A percentile compares a stretch with the other conserved stretches of the same genome.
Evolutionary conservation across 2,113 vertebrate species (phyloP).

Genomic region (Mormoops blainvillei): DNA sequence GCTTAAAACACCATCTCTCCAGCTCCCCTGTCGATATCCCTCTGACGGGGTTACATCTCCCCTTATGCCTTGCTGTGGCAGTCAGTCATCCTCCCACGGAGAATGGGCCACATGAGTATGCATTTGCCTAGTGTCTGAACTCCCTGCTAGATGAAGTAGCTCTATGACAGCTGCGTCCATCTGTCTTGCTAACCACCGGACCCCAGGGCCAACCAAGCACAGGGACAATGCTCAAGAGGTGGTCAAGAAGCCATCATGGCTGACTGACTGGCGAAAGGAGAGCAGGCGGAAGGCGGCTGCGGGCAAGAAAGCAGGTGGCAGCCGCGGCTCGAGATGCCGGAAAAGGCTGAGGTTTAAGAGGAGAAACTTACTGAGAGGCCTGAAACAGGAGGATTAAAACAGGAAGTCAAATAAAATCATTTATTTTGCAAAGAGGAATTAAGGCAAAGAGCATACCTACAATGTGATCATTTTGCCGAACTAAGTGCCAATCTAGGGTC

Average conservation of each 20-base stretch:
- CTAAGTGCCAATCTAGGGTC: neutral
- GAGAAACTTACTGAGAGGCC: neutral
- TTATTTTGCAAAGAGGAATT: conserved; percentile 20
- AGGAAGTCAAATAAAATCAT: neutral
- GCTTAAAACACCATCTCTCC: neutral
- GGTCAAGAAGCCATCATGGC: neutral
- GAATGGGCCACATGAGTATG: neutral
- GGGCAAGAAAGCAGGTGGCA: neutral
- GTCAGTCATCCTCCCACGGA: neutral
- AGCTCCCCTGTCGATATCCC: neutral
- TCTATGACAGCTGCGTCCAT: neutral
- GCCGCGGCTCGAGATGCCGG: neutral
- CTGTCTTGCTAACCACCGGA: neutral
- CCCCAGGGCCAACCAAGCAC: too few species aligned
- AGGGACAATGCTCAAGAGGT: neutral
- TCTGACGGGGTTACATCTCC: neutral
- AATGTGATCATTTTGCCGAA: conserved; percentile 26
- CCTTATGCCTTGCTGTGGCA: accelerated
- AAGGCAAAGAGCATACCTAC: neutral
- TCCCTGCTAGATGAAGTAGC: neutral
- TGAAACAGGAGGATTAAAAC: neutral
- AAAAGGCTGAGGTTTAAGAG: neutral
- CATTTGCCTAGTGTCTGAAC: neutral
- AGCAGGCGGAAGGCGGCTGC: neutral
- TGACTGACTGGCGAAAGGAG: neutral